Percentiles rank a stretch among this genome's conserved stretches.
phyloP scores from a whole-genome alignment of 2,888 invertebrate genomes.

The Formica aserva region DNA sequence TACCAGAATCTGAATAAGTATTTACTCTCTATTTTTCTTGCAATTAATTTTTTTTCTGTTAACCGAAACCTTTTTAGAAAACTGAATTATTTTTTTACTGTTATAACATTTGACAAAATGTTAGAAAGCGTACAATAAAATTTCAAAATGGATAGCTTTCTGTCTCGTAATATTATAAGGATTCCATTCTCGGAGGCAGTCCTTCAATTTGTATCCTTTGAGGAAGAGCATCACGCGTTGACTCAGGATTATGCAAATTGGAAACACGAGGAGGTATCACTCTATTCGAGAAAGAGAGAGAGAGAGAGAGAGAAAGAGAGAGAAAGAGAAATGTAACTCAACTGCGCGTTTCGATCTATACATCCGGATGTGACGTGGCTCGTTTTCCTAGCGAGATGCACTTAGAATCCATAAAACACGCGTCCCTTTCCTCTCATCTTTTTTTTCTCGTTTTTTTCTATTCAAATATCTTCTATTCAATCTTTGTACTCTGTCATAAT shows the following conservation, averaged over 20 bases:
- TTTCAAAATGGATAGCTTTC: background rate
- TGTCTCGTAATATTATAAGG: background rate
- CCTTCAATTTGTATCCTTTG: constrained; percentile 31
- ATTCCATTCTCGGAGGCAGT: constrained; percentile 27
- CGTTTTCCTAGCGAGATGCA: constrained; percentile 73
- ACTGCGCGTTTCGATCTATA: constrained; percentile 57
- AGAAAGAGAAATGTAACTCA: constrained; percentile 60
- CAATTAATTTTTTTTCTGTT: background rate
- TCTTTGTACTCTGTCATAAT: background rate
- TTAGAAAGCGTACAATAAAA: background rate
- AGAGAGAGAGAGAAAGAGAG: constrained; percentile 9
- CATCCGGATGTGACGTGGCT: constrained; percentile 77
- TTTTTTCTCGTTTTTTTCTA: background rate
- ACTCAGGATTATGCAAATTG: constrained; percentile 75
- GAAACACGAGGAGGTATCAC: constrained; percentile 57
- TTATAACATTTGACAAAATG: background rate
- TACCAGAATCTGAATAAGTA: background rate
- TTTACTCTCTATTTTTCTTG: background rate
- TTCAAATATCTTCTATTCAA: constrained; percentile 28
- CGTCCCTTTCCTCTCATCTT: constrained; percentile 17
- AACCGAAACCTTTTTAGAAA: background rate
- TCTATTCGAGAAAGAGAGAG: background rate
- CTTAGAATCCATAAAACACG: constrained; percentile 75
- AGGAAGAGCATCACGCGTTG: constrained; percentile 43
- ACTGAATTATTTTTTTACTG: background rate